These are phyloP conservation scores for Eutrigla gurnardus DNA, from an alignment of 2,797 vertebrate species.

Conservation along the genomic window DNA sequence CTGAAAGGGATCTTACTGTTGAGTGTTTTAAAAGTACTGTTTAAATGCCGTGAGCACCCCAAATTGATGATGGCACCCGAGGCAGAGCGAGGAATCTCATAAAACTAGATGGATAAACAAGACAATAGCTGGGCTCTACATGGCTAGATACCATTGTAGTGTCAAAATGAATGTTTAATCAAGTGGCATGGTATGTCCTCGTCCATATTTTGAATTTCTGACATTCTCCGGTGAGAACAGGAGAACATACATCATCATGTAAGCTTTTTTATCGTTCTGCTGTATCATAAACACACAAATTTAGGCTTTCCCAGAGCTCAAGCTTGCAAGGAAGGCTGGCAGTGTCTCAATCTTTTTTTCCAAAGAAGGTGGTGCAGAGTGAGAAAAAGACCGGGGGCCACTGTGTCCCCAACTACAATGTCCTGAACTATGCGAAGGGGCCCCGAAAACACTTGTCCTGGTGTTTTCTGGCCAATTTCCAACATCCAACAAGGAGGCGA, in stretches of 20 bases:
- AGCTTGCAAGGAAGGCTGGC: constrained; percentile 13
- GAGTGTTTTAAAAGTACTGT: constrained; percentile 1
- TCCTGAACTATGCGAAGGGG: constrained; percentile 50
- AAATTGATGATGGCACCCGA: not conserved
- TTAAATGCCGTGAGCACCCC: constrained; percentile 7
- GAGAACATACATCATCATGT: constrained; percentile 10
- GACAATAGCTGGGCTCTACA: not conserved
- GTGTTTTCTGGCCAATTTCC: constrained; percentile 63
- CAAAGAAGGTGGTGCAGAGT: constrained; percentile 11
- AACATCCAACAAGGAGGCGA: constrained; percentile 62
- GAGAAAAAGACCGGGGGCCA: constrained; percentile 36
- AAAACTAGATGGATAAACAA: not conserved
- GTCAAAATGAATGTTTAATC: not conserved
- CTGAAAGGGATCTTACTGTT: not conserved
- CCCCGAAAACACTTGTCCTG: constrained; percentile 66
- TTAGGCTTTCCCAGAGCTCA: constrained; percentile 18
- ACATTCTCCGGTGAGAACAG: constrained; percentile 8
- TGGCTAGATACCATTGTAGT: not conserved
- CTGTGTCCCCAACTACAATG: constrained; percentile 51
- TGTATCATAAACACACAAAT: constrained; percentile 25
- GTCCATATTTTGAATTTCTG: not conserved
- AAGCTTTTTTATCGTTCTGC: constrained; percentile 28
- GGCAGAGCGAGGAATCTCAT: not conserved
- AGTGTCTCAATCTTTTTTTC: constrained; percentile 7
- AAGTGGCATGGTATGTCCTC: not conserved